A percentile compares a stretch with the other conserved stretches of the same genome.
These are phyloP conservation scores for Dissostichus mawsoni DNA, from an alignment of 2,113 vertebrate species.

Conservation along the genomic window DNA sequence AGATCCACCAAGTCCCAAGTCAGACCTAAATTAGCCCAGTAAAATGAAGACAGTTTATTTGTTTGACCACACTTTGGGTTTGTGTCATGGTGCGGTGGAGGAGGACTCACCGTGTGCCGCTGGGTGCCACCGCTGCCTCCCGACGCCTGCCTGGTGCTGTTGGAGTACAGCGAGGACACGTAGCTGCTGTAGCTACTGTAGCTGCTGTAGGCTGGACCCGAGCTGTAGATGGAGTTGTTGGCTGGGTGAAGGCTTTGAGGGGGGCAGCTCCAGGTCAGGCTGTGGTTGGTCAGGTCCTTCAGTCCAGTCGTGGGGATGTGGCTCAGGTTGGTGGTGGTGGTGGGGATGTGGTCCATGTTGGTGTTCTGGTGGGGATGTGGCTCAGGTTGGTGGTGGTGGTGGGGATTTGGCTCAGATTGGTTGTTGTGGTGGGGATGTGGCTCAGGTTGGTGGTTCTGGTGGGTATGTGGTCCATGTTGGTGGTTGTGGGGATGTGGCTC, in stretches of 20 bases:
- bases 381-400: not conserved
- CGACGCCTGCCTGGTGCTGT: not conserved
- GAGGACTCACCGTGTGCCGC: slow-evolving; percentile 45
- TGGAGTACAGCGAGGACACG: not conserved
- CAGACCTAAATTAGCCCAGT: no score
- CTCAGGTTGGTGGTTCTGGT: no score
- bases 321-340: not conserved
- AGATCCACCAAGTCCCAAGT: not conserved
- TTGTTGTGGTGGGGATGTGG: no score
- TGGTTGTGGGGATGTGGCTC: not conserved
- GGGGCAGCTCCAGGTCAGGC: not conserved
- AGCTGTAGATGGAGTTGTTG: not conserved
- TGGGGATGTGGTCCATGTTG: not conserved
- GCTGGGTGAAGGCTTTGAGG: not conserved
- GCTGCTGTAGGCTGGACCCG: not conserved
- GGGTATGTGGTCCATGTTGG: no score
- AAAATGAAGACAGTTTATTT: not conserved
- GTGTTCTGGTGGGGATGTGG: not conserved
- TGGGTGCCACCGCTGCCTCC: not conserved
- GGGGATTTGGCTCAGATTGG: not conserved
- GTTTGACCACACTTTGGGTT: not conserved
- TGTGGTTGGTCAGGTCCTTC: not conserved
- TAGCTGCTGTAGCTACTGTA: slow-evolving; percentile 16
- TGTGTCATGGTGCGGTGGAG: not conserved
- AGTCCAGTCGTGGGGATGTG: not conserved